Percentiles rank a stretch among this genome's conserved stretches.
These are phyloP conservation scores for Solenodon paradoxus DNA, from an alignment of 2,113 vertebrate species.

Conservation along the genomic window DNA sequence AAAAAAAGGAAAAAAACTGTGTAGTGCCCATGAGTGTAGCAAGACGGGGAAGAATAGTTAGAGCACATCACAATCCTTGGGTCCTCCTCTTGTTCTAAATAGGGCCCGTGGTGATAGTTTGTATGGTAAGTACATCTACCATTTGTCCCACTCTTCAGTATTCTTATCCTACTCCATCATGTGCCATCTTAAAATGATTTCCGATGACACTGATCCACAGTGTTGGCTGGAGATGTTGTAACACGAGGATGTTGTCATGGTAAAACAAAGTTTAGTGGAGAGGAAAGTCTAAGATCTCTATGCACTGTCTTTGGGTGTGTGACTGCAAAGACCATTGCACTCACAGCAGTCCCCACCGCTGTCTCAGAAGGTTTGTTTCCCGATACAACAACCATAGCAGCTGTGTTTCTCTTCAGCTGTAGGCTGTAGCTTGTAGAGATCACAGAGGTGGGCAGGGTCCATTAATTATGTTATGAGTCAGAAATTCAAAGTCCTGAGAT, in stretches of 20 bases:
- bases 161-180: too few species aligned
- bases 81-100: too few species aligned
- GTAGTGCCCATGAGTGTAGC: too few species aligned
- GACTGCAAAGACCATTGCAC: background rate
- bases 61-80: background rate
- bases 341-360: background rate
- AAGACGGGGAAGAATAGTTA: background rate
- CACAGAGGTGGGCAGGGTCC: background rate
- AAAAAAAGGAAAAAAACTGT: slow-evolving; percentile 88
- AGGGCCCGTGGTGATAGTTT: too few species aligned
- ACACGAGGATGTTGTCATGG: background rate
- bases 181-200: too few species aligned
- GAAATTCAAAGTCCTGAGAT: background rate
- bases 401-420: background rate
- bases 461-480: background rate
- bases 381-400: background rate
- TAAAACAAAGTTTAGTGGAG: background rate
- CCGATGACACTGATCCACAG: background rate
- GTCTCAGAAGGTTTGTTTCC: background rate
- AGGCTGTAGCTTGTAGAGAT: background rate
- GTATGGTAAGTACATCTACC: too few species aligned
- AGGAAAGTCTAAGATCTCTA: background rate
- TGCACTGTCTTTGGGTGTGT: rapidly evolving
- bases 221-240: background rate
- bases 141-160: too few species aligned